Base-by-base conservation (phyloP, 2,888 invertebrate species). In the Microplitis deprimator region DNA sequence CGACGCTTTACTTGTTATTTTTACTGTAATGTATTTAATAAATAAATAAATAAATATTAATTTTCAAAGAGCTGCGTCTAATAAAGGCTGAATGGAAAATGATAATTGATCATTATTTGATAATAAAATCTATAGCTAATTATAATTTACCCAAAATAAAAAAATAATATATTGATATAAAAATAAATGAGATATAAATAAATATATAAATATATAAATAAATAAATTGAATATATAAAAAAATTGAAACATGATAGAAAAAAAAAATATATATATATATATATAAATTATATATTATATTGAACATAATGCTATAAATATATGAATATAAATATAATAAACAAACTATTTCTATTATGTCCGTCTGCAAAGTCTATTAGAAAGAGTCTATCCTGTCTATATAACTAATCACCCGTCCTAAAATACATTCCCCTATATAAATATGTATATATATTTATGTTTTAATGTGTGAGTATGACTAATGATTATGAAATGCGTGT, bases 361-460 rank as follows among this genome's bases (percentile, higher is more conserved):
- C 87, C 85, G 86, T 88, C 87, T 89, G 89, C 88, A 89, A 89
- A 89, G 88, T 89, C 88, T 89, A 89, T 89, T 88, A 87, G 87
- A 86, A 88, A 89, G 88, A 89, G 88, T 89, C 87, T 88, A 89
- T 87, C 85, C 81, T 82, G 75, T 77, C 79, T 77, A 79, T 76
- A 61, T 77, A 75, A 60, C 70, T 73, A 76, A 70, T 73, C 74
- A 73, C 77, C 76, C 79, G 76, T 79, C 79, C 77, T 69, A 38
- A 61, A 38, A 62, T n/a, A 39, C 71, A 72, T 62, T 72, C 39
- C 39, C 17, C 17, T 62, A 38, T 60, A 29, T 59, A 60, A 61
- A 71, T 17, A n/a, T 62, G 60, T 62, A 62, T 62, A 62, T 62
- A 62, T 13, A 38, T 60, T n/a, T 60, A 13, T 29, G 60, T 62